These are phyloP conservation scores for Pteria penguin DNA, from an alignment of 2,888 invertebrate genomes.

Conservation along the genomic window DNA sequence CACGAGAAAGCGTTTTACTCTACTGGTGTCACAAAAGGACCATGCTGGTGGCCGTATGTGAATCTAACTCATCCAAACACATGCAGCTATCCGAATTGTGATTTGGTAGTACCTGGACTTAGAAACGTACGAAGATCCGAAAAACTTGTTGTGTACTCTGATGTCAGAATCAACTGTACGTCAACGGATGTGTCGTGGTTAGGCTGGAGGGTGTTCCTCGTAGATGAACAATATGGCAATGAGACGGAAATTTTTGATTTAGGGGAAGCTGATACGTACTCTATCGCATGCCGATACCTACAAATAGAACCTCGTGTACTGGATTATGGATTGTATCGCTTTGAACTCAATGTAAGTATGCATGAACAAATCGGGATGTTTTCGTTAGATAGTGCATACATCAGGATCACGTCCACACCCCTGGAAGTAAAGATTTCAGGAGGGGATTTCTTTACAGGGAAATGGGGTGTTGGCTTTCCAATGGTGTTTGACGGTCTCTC, in stretches of 20 bases:
- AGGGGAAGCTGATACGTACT: slow-evolving; percentile 42
- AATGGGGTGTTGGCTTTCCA: slow-evolving; percentile 41
- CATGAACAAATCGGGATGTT: slow-evolving; percentile 55
- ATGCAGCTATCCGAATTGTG: slow-evolving; percentile 47
- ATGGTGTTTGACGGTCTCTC: slow-evolving; percentile 41
- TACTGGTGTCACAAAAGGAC: slow-evolving; percentile 50
- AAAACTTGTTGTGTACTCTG: slow-evolving; percentile 47
- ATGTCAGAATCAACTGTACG: slow-evolving; percentile 54
- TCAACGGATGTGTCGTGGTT: slow-evolving; percentile 51
- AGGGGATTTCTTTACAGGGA: slow-evolving; percentile 40
- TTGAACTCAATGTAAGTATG: slow-evolving; percentile 59
- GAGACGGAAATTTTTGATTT: slow-evolving; percentile 47
- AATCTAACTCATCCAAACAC: slow-evolving; percentile 41
- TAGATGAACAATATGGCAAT: slow-evolving; percentile 36
- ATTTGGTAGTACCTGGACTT: slow-evolving; percentile 21
- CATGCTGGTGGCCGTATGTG: slow-evolving; percentile 54
- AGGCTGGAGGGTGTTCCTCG: slow-evolving; percentile 45
- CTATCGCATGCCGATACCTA: slow-evolving; percentile 47
- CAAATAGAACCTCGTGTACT: slow-evolving; percentile 39
- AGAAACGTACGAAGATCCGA: slow-evolving; percentile 46
- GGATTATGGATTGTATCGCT: slow-evolving; percentile 57
- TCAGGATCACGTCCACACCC: slow-evolving; percentile 51
- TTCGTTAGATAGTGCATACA: slow-evolving; percentile 33
- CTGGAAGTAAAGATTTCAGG: slow-evolving; percentile 46
- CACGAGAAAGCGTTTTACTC: slow-evolving; percentile 17